Conservation (phyloP, 92 coral and sea anemone genomes). For the Porites divaricata region DNA sequence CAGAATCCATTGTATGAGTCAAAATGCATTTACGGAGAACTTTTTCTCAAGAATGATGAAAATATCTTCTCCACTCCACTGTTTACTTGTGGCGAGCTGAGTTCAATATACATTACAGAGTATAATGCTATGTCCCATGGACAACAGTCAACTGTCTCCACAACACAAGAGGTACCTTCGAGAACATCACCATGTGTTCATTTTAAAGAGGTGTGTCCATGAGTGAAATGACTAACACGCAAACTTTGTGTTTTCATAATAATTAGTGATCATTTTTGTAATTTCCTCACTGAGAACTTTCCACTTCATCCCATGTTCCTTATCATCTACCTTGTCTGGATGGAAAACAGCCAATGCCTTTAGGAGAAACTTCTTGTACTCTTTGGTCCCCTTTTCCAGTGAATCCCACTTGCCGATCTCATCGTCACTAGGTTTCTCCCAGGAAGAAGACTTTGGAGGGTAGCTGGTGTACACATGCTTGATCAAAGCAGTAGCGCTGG, state of each 20-base stretch:
- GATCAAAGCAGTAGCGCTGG: slow-evolving; percentile 57
- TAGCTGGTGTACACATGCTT: slow-evolving; percentile 66
- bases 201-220: not conserved
- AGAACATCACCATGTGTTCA: not conserved
- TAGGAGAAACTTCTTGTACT: slow-evolving; percentile 52
- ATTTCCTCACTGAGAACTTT: slow-evolving; percentile 81
- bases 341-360: slow-evolving; percentile 69
- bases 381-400: not conserved
- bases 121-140: too few relatives aligned
- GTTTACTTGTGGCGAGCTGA: too few relatives aligned
- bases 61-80: too few relatives aligned
- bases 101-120: too few relatives aligned
- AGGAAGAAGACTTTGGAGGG: slow-evolving; percentile 73
- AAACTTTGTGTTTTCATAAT: slow-evolving; percentile 67
- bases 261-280: slow-evolving; percentile 62
- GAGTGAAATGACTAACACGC: not conserved
- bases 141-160: too few relatives aligned
- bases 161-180: not conserved
- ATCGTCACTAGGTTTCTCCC: slow-evolving; percentile 69
- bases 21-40: too few relatives aligned
- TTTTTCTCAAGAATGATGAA: too few relatives aligned
- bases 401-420: slow-evolving; percentile 50
- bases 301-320: slow-evolving; percentile 87
- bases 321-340: slow-evolving; percentile 73
- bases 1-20: too few relatives aligned